phyloP scores from a whole-genome alignment of 1,140 invertebrate species.

The Copidosoma floridanum region DNA sequence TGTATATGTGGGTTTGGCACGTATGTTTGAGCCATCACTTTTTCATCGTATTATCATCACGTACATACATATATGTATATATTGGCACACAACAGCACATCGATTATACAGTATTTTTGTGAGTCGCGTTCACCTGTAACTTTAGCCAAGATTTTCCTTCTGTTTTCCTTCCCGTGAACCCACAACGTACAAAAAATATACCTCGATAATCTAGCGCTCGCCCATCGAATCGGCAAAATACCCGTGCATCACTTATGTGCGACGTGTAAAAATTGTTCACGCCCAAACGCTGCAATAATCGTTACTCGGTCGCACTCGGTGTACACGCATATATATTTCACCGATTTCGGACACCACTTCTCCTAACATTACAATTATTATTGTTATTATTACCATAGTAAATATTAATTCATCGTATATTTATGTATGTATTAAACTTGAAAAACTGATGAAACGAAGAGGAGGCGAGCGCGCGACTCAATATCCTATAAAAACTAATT shows the following conservation, averaged over 20 bases:
- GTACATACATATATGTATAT: constrained; percentile 12
- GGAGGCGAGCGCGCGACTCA: constrained; percentile 22
- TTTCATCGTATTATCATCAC: constrained; percentile 12
- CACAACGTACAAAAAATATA: constrained; percentile 45
- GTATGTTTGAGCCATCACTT: constrained; percentile 29
- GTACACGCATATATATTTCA: too few species aligned
- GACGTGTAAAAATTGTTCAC: constrained; percentile 14
- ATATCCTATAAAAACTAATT: constrained; percentile 58
- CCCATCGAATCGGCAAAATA: constrained; percentile 17
- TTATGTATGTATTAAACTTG: not conserved
- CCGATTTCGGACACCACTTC: not conserved
- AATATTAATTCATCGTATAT: not conserved
- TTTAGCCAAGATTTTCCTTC: too few species aligned
- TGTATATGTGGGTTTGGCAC: constrained; percentile 42
- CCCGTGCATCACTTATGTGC: constrained; percentile 27
- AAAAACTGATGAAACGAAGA: constrained; percentile 33
- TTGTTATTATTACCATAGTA: not conserved
- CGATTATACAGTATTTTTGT: too few species aligned
- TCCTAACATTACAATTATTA: too few species aligned
- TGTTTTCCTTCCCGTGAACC: constrained; percentile 31
- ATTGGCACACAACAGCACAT: constrained; percentile 13
- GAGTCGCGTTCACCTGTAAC: too few species aligned
- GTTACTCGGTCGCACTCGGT: not conserved
- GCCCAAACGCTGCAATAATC: not conserved
- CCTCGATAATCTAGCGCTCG: constrained; percentile 41